Conservation (phyloP, 1,140 invertebrate species). For the Tachypleus tridentatus region DNA sequence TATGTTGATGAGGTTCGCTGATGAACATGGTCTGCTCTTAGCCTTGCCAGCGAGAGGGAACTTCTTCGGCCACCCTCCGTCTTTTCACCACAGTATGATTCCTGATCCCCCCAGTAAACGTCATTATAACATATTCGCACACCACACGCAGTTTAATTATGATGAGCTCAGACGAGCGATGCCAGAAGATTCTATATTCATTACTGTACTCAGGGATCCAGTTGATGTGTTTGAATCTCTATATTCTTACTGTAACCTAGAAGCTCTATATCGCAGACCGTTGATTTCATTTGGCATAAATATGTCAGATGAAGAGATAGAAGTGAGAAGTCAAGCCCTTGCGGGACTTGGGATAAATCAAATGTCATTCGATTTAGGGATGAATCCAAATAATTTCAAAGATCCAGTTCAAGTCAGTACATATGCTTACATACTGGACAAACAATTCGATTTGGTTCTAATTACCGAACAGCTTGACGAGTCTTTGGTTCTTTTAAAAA, state of each 20-base stretch:
- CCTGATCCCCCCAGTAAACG: conserved; percentile 9
- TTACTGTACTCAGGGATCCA: conserved; percentile 29
- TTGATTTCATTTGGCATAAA: conserved; percentile 1
- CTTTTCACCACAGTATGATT: conserved; percentile 24
- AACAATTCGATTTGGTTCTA: conserved; percentile 27
- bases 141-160: conserved; percentile 25
- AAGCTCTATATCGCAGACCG: conserved; percentile 10
- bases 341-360: conserved; percentile 27
- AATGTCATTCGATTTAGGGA: conserved; percentile 29
- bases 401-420: conserved; percentile 16
- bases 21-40: conserved; percentile 31
- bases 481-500: conserved; percentile 26
- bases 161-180: conserved; percentile 23
- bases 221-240: conserved; percentile 28
- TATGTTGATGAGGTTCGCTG: conserved; percentile 36
- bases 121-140: conserved; percentile 26
- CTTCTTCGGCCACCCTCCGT: conserved; percentile 31
- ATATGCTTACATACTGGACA: conserved; percentile 21
- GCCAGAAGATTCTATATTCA: conserved; percentile 27
- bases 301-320: conserved; percentile 7
- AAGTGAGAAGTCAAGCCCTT: too few species aligned
- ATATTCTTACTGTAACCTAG: conserved; percentile 26
- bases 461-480: conserved; percentile 27
- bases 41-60: conserved; percentile 33
- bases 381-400: conserved; percentile 14